Percentiles rank a stretch among this genome's conserved stretches.
phyloP scores from a whole-genome alignment of 2,113 vertebrate genomes.

The Thomomys bottae region DNA sequence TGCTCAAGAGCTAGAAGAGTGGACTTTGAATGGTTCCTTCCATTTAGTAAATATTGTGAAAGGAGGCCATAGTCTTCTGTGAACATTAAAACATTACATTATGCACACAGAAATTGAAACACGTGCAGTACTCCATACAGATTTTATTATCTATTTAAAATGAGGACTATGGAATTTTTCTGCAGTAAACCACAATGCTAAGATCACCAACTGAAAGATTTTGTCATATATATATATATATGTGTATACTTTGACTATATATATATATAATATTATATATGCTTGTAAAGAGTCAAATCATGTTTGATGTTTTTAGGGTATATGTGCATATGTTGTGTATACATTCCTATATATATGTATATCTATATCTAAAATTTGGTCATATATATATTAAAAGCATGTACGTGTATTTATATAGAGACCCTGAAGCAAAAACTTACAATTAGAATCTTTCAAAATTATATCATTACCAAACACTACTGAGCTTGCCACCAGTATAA shows the following conservation, averaged over 20 bases:
- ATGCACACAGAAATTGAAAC: neutral
- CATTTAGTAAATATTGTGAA: neutral
- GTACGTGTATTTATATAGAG: no score
- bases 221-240: neutral
- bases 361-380: no score
- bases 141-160: neutral
- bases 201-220: neutral
- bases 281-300: no score
- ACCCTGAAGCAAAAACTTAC: no score
- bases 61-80: neutral
- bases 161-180: neutral
- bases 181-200: neutral
- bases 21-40: neutral
- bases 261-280: no score
- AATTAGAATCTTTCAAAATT: neutral
- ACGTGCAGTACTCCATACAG: neutral
- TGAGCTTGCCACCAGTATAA: neutral
- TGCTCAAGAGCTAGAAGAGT: neutral
- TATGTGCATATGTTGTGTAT: no score
- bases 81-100: neutral
- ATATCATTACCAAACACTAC: no score
- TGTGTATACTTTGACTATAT: neutral
- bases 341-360: no score
- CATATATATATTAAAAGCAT: no score
- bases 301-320: no score